Percentiles rank a stretch among this genome's conserved stretches.
phyloP scores from a whole-genome alignment of 2,888 invertebrate species.

The Drosophila robusta region DNA sequence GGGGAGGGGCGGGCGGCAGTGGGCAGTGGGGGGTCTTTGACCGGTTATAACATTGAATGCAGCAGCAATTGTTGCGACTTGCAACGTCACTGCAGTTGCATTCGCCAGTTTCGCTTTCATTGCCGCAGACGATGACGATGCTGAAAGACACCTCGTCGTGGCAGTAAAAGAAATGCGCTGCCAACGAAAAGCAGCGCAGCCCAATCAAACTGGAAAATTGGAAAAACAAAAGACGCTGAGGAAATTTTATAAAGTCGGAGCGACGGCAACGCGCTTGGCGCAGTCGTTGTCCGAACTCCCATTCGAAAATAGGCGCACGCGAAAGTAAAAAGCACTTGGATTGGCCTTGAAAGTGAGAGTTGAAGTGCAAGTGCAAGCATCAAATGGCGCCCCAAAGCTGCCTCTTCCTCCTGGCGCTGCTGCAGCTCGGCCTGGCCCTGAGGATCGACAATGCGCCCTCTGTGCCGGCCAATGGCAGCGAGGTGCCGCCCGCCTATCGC shows the following conservation, averaged over 20 bases:
- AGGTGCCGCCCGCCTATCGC: conserved; percentile 51
- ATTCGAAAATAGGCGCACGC: conserved; percentile 14
- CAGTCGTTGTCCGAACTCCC: conserved; percentile 57
- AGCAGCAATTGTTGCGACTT: conserved; percentile 43
- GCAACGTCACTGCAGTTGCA: conserved; percentile 63
- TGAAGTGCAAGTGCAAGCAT: conserved; percentile 50
- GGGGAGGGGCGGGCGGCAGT: neutral
- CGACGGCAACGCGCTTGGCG: conserved; percentile 46
- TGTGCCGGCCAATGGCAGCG: neutral
- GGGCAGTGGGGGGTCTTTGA: conserved; percentile 50
- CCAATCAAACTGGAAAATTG: conserved; percentile 76
- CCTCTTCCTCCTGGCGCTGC: conserved; percentile 1
- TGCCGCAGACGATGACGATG: conserved; percentile 36
- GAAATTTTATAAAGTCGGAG: conserved; percentile 75
- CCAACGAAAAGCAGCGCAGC: conserved; percentile 55
- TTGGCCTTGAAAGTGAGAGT: conserved; percentile 72
- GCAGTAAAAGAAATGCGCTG: conserved; percentile 45
- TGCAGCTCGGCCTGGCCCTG: conserved; percentile 23
- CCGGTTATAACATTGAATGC: conserved; percentile 73
- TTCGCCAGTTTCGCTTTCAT: conserved; percentile 72
- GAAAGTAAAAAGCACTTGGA: conserved; percentile 66
- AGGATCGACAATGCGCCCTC: conserved; percentile 40
- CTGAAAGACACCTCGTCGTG: conserved; percentile 30
- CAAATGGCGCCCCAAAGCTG: conserved; percentile 10
- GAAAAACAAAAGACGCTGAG: conserved; percentile 55